These are phyloP conservation scores for Borostomias antarcticus DNA, from an alignment of 2,797 vertebrate species.

Conservation along the genomic window DNA sequence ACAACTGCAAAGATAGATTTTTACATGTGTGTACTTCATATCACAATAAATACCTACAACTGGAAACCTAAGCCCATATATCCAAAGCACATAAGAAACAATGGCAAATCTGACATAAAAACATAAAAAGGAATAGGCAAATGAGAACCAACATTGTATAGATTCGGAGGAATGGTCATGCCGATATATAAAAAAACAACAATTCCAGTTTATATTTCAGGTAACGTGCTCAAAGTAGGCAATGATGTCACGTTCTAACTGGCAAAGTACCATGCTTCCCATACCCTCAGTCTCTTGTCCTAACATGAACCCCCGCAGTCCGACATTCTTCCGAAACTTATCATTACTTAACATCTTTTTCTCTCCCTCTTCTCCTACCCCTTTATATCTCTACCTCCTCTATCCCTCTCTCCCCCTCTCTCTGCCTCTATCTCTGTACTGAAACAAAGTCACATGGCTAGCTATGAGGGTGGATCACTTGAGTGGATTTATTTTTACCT, in stretches of 20 bases:
- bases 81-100: too few species aligned
- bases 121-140: too few species aligned
- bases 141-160: too few species aligned
- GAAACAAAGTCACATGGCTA: background rate
- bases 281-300: background rate
- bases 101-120: background rate
- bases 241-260: too few species aligned
- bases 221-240: background rate
- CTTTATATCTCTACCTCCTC: background rate
- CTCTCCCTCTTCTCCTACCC: background rate
- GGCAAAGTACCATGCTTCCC: too few species aligned
- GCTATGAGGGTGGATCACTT: too few species aligned
- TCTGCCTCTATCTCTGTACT: too few species aligned
- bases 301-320: background rate
- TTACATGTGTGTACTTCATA: slow-evolving; percentile 35
- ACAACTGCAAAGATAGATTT: slow-evolving; percentile 18
- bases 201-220: background rate
- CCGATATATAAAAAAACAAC: background rate
- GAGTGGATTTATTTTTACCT: too few species aligned
- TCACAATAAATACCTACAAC: slow-evolving; percentile 57
- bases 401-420: too few species aligned
- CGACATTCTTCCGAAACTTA: background rate
- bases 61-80: background rate
- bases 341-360: background rate
- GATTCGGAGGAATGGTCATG: background rate